These are phyloP conservation scores for Idaea aversata DNA, from an alignment of 2,888 invertebrate genomes.

Conservation along the genomic window DNA sequence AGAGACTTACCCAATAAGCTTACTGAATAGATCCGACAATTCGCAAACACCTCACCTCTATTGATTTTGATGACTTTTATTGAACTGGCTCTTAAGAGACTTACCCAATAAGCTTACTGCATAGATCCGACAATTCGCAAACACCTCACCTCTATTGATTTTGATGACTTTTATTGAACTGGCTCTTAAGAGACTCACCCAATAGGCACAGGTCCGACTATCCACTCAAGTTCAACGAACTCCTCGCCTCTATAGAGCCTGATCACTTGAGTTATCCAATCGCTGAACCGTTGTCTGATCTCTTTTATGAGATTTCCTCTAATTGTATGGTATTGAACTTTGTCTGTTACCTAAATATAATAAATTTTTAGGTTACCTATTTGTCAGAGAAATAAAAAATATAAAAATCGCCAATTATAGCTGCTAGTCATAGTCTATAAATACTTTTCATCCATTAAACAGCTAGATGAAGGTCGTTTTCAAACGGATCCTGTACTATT, in stretches of 20 bases:
- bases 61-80: slow-evolving; percentile 60
- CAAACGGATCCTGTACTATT: too few relatives aligned
- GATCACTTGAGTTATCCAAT: slow-evolving; percentile 83
- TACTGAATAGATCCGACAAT: too few relatives aligned
- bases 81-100: neutral
- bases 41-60: slow-evolving; percentile 63
- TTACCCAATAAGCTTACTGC: neutral
- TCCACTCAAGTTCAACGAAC: slow-evolving; percentile 81
- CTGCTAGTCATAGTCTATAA: too few relatives aligned
- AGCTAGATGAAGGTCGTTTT: too few relatives aligned
- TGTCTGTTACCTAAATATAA: slow-evolving; percentile 49
- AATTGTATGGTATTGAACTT: slow-evolving; percentile 49
- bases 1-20: too few relatives aligned
- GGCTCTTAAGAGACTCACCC: slow-evolving; percentile 42
- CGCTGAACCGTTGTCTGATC: slow-evolving; percentile 82
- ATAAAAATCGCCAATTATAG: too few relatives aligned
- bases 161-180: neutral
- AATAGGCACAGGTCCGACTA: slow-evolving; percentile 82
- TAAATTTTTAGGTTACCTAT: too few relatives aligned
- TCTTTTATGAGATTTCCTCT: slow-evolving; percentile 76
- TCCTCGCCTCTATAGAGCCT: slow-evolving; percentile 77
- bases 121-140: neutral
- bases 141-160: neutral
- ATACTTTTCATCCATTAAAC: too few relatives aligned
- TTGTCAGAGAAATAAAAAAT: too few relatives aligned